A percentile compares a stretch with the other conserved stretches of the same genome.
phyloP scores from a whole-genome alignment of 2,888 invertebrate genomes.

The Idaea straminata region DNA sequence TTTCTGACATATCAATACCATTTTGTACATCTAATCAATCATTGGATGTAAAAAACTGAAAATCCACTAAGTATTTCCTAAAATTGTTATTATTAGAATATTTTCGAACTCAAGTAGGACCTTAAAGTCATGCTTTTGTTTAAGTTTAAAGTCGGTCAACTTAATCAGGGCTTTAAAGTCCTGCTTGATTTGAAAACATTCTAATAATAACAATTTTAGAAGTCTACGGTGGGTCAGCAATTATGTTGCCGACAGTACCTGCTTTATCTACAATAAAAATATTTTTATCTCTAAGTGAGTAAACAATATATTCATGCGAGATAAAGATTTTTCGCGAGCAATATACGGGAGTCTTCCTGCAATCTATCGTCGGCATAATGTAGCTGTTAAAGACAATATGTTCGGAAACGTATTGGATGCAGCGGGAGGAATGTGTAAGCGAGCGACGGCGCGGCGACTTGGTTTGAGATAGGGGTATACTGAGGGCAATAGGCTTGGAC shows the following conservation, averaged over 20 bases:
- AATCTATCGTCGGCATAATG: constrained; percentile 71
- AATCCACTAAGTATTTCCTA: too few relatives aligned
- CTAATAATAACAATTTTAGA: too few relatives aligned
- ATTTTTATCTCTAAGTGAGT: constrained; percentile 8
- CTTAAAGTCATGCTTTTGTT: too few relatives aligned
- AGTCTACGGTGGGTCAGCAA: too few relatives aligned
- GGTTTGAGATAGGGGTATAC: constrained; percentile 33
- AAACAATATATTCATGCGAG: constrained; percentile 64
- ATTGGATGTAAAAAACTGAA: too few relatives aligned
- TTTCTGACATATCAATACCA: too few relatives aligned
- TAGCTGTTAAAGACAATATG: constrained; percentile 80
- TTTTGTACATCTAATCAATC: too few relatives aligned
- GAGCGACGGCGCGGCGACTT: constrained; percentile 58
- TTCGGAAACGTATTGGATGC: constrained; percentile 78
- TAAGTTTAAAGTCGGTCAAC: too few relatives aligned
- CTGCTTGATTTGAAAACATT: too few relatives aligned
- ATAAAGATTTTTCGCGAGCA: constrained; percentile 42
- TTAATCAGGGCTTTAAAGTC: too few relatives aligned
- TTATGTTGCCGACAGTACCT: background rate
- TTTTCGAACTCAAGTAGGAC: too few relatives aligned
- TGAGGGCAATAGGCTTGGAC: constrained; percentile 19
- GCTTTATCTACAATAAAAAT: background rate
- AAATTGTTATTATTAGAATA: too few relatives aligned
- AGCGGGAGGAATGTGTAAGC: constrained; percentile 77
- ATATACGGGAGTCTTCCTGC: constrained; percentile 42